Conservation (phyloP, 2,888 invertebrate genomes). For the Nycteola revayana region DNA sequence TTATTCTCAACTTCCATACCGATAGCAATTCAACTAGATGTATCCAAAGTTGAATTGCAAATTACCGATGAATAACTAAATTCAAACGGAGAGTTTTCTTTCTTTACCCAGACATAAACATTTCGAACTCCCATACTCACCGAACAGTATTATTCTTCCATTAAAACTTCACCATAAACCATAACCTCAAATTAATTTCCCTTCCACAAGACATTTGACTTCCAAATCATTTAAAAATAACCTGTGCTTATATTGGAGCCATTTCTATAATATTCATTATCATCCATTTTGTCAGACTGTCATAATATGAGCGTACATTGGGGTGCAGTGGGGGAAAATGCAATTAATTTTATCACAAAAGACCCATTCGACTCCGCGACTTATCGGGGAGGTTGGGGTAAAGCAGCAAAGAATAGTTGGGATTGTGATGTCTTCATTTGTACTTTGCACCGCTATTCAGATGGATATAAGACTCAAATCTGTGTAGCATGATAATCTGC, state of each 20-base stretch:
- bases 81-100: too few relatives aligned
- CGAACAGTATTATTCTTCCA: conserved; percentile 7
- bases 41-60: too few relatives aligned
- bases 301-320: conserved; percentile 38
- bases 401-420: conserved; percentile 42
- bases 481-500: not conserved
- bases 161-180: conserved; percentile 1
- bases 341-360: conserved; percentile 75
- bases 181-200: too few relatives aligned
- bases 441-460: conserved; percentile 13
- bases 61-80: too few relatives aligned
- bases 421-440: conserved; percentile 33
- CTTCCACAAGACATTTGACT: conserved; percentile 2
- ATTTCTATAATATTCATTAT: conserved; percentile 21
- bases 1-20: too few relatives aligned
- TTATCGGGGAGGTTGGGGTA: conserved; percentile 27
- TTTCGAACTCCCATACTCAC: too few relatives aligned
- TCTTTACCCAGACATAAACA: too few relatives aligned
- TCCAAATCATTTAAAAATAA: conserved; percentile 15
- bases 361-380: conserved; percentile 43
- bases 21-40: too few relatives aligned
- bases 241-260: conserved; percentile 4
- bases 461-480: conserved; percentile 10
- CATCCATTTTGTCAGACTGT: conserved; percentile 29
- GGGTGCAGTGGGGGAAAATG: conserved; percentile 61